A percentile compares a stretch with the other conserved stretches of the same genome.
phyloP scores from a whole-genome alignment of 37 sponge, comb jelly and placozoan genomes.

The Agelas oroides region DNA sequence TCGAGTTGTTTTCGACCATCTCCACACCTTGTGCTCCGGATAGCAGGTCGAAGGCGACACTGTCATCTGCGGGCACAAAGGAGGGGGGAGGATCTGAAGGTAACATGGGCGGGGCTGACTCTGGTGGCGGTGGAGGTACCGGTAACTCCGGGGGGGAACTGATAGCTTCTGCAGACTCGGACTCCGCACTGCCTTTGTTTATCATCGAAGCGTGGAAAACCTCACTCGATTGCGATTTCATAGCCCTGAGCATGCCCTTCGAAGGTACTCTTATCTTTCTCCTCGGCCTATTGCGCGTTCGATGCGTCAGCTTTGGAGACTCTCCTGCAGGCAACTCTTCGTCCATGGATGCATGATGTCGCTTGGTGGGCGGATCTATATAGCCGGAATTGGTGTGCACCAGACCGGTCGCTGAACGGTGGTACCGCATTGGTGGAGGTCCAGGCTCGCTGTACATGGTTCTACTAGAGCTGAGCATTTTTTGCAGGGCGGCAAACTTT shows the following conservation, averaged over 20 bases:
- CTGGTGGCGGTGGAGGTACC: slow-evolving; percentile 55
- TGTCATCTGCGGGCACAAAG: too few species aligned
- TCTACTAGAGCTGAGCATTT: slow-evolving; percentile 1
- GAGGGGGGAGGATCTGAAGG: neutral
- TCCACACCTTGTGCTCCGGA: too few species aligned
- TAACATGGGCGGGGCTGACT: slow-evolving; percentile 27
- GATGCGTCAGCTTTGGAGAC: slow-evolving; percentile 43
- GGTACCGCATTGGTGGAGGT: too few species aligned
- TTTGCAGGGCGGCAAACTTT: slow-evolving; percentile 34
- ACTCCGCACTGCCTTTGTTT: too few species aligned
- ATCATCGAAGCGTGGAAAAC: too few species aligned
- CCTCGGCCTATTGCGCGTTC: slow-evolving; percentile 51
- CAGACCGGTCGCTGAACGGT: too few species aligned
- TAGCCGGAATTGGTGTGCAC: too few species aligned
- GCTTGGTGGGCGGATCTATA: slow-evolving; percentile 37
- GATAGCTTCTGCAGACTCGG: too few species aligned
- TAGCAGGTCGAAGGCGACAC: too few species aligned
- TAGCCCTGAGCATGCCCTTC: neutral
- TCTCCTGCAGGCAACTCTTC: neutral
- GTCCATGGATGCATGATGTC: neutral
- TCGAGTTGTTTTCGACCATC: too few species aligned
- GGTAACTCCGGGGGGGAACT: too few species aligned
- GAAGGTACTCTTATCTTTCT: slow-evolving; percentile 50
- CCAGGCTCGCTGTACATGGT: slow-evolving; percentile 27
- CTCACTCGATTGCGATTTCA: too few species aligned